A percentile compares a stretch with the other conserved stretches of the same genome.
Evolutionary conservation across 2,888 invertebrate genomes (phyloP).

Genomic region (Furcula furcula): DNA sequence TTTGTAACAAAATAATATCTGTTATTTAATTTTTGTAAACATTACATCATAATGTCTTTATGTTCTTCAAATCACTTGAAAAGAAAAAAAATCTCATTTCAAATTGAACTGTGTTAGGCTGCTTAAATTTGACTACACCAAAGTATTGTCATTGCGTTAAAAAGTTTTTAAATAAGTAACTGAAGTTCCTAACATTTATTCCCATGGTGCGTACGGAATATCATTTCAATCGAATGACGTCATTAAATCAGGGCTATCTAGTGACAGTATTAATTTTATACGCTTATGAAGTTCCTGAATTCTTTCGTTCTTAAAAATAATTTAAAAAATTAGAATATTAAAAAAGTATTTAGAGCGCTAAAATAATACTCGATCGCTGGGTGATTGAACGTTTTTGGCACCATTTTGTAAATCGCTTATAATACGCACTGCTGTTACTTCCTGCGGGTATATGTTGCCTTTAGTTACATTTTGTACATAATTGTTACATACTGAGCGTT

Average conservation of each 20-base stretch:
- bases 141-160: slow-evolving; percentile 52
- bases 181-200: slow-evolving; percentile 58
- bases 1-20: too few relatives aligned
- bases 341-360: neutral
- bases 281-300: neutral
- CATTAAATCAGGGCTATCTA: slow-evolving; percentile 11
- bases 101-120: too few relatives aligned
- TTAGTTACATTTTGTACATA: slow-evolving; percentile 54
- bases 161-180: slow-evolving; percentile 43
- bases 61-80: too few relatives aligned
- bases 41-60: too few relatives aligned
- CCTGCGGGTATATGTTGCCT: slow-evolving; percentile 15
- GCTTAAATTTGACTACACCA: too few relatives aligned
- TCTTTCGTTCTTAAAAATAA: neutral
- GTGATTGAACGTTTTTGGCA: slow-evolving; percentile 15
- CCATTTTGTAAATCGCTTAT: slow-evolving; percentile 21
- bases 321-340: neutral
- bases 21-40: too few relatives aligned
- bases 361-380: neutral
- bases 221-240: slow-evolving; percentile 12
- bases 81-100: too few relatives aligned
- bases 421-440: slow-evolving; percentile 16
- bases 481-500: slow-evolving; percentile 56
- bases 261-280: neutral
- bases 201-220: slow-evolving; percentile 15